Percentiles rank a stretch among this genome's conserved stretches.
phyloP scores from a whole-genome alignment of 2,113 vertebrate species.

The Otus sunia region DNA sequence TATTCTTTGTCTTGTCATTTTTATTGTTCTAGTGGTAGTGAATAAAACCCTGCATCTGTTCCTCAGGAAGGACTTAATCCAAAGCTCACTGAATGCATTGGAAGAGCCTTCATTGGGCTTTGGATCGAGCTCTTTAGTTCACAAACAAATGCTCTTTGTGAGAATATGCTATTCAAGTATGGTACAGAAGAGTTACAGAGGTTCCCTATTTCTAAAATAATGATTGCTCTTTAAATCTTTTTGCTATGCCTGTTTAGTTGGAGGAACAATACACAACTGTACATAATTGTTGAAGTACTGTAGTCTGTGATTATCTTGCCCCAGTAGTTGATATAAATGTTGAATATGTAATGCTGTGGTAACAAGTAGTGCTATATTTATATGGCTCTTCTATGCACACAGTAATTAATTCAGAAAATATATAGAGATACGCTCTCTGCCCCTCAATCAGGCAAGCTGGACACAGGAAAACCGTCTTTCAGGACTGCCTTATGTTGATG shows the following conservation, averaged over 20 bases:
- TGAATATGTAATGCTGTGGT: neutral
- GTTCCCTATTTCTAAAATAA: constrained; percentile 24
- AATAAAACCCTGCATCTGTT: constrained; percentile 54
- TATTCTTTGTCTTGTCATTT: constrained; percentile 42
- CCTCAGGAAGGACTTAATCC: constrained; percentile 58
- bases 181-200: constrained; percentile 9
- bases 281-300: neutral
- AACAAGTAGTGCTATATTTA: neutral
- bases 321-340: neutral
- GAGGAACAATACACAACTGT: neutral
- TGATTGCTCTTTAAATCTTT: neutral
- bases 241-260: neutral
- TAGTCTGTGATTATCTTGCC: neutral
- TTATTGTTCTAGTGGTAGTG: constrained; percentile 20
- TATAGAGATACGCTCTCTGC: neutral
- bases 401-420: neutral
- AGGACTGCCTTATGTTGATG: neutral
- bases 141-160: constrained; percentile 43
- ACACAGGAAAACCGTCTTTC: neutral
- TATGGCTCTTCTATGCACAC: neutral
- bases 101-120: constrained; percentile 15
- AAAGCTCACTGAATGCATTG: constrained; percentile 30
- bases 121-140: constrained; percentile 28
- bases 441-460: neutral
- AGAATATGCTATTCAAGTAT: constrained; percentile 4